These are phyloP conservation scores for Psophia crepitans DNA, from an alignment of 2,113 vertebrate genomes.

Conservation along the genomic window DNA sequence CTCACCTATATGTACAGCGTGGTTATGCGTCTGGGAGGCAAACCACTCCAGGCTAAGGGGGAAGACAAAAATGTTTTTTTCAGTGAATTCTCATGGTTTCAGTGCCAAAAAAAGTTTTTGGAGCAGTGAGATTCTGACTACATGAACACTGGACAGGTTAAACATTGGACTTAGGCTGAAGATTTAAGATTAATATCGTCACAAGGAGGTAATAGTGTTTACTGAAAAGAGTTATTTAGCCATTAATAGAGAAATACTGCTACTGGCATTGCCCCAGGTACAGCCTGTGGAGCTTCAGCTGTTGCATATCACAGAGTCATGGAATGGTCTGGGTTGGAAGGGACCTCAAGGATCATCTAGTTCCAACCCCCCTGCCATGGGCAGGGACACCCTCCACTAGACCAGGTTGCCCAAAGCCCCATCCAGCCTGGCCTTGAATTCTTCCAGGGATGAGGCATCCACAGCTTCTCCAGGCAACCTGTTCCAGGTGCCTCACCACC, in stretches of 20 bases:
- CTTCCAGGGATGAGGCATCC: too few species aligned
- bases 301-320: not conserved
- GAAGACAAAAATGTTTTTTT: not conserved
- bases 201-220: not conserved
- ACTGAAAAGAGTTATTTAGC: not conserved
- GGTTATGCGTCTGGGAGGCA: not conserved
- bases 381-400: too few species aligned
- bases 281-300: not conserved
- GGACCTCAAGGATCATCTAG: too few species aligned
- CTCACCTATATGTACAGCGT: slow-evolving; percentile 12
- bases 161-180: not conserved
- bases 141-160: not conserved
- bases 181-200: not conserved
- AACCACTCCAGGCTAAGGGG: not conserved
- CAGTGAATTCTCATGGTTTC: not conserved
- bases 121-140: not conserved
- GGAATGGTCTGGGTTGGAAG: too few species aligned
- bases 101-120: not conserved
- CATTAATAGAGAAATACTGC: not conserved
- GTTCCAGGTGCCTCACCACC: too few species aligned
- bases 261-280: not conserved
- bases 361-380: too few species aligned
- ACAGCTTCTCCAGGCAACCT: too few species aligned
- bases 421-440: too few species aligned
- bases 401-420: too few species aligned